Base-by-base conservation (phyloP, 1,140 invertebrate genomes). In the Drosophila serrata region DNA sequence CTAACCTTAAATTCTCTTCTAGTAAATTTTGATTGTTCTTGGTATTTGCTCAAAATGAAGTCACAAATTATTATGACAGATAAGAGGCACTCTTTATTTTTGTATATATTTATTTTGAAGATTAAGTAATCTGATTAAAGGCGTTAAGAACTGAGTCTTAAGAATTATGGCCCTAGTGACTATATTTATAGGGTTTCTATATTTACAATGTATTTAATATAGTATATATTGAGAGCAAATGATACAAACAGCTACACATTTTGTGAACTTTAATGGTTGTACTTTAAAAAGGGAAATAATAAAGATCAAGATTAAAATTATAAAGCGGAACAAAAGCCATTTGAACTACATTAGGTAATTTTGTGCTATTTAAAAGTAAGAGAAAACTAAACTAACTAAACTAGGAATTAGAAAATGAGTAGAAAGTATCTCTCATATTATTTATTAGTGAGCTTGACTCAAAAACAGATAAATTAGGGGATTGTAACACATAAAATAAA, bases 51-150 rank as follows among this genome's bases (percentile, higher is more conserved):
- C 15, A 37, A 57, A 39, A 27, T 40, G 9, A 27, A 42, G 37
- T 24, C 61, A 63, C 37, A 42, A 61, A 60, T 60, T 60, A 42
- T 22, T 17, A 5, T 17, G 19, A 27, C 33, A 13, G 39, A 35
- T 61, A 33, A 40, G 39, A 4, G 6, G 2, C 3, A n/a, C 12
- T 35, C 8, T 61, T 42, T 43, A 19, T 33, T 33, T 60, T 7
- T 57, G 17, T 42, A n/a, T 59, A n/a, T 33, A 33, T 61, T 61
- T 64, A 33, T 42, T 24, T 42, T 7, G 3, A 17, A 11, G 55
- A 22, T 43, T 19, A 64, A 22, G 49, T 13, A 35, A 64, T 27
- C 37, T 31, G 51, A 58, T 63, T 15, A 12, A 22, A 58, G 22
- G 35, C 58, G 27, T 8, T 63, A 56, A 29, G 24, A 61, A 3